A percentile compares a stretch with the other conserved stretches of the same genome.
These are phyloP conservation scores for Rapana venosa DNA, from an alignment of 2,888 invertebrate species.

Conservation along the genomic window DNA sequence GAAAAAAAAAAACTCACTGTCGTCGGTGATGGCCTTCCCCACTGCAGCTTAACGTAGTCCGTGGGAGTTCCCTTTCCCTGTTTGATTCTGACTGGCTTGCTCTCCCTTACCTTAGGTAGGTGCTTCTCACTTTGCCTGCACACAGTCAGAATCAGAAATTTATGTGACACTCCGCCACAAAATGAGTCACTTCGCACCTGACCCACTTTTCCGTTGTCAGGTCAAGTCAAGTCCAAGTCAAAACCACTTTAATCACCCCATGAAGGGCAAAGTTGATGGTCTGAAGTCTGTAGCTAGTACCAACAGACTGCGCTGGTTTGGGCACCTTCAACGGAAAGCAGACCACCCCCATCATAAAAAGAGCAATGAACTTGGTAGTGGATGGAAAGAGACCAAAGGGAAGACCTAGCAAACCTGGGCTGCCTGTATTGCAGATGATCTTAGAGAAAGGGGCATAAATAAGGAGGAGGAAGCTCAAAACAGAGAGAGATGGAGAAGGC, in stretches of 20 bases:
- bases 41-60: background rate
- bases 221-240: background rate
- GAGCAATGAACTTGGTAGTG: no score
- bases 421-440: no score
- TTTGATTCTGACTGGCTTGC: background rate
- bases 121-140: background rate
- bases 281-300: background rate
- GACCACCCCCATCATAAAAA: no score
- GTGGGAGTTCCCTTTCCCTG: background rate
- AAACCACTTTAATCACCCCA: background rate
- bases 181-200: no score
- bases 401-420: no score
- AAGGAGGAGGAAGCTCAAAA: no score
- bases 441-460: no score
- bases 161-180: no score
- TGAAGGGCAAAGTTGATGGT: background rate
- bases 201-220: background rate
- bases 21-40: slow-evolving; percentile 26
- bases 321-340: no score
- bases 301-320: background rate
- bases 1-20: background rate
- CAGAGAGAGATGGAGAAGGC: no score
- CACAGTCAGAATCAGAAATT: background rate
- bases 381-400: no score
- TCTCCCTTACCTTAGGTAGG: background rate